Percentiles rank a stretch among this genome's conserved stretches.
These are phyloP conservation scores for Leucozona laternaria DNA, from an alignment of 2,888 invertebrate species.

Conservation along the genomic window DNA sequence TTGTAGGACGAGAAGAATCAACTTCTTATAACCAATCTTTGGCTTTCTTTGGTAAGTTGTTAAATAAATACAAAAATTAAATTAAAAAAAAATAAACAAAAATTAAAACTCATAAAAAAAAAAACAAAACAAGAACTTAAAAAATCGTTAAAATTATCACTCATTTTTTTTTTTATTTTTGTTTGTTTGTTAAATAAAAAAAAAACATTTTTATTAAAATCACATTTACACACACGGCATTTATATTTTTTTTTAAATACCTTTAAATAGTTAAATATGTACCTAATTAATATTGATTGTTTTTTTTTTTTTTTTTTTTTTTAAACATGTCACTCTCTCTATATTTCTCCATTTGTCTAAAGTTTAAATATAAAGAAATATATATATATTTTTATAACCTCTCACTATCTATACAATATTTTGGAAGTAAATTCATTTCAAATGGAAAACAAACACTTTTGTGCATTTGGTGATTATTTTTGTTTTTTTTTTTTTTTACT, in stretches of 20 bases:
- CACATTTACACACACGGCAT: conserved; percentile 79
- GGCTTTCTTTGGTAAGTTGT: conserved; percentile 96
- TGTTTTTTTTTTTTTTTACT: background rate
- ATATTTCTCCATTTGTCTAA: background rate
- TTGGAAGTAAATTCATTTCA: conserved; percentile 9
- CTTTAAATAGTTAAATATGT: background rate
- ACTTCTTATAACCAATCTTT: conserved; percentile 97
- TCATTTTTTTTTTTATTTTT: conserved; percentile 9
- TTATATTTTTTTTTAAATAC: conserved; percentile 9
- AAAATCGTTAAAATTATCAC: background rate
- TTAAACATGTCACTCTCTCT: background rate
- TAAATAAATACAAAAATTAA: conserved; percentile 76
- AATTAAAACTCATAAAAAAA: conserved; percentile 59
- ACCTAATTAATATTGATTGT: no score
- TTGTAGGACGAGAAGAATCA: conserved; percentile 97
- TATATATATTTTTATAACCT: conserved; percentile 18
- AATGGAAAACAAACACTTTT: conserved; percentile 16
- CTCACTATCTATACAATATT: background rate
- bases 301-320: background rate
- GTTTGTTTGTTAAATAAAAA: conserved; percentile 36
- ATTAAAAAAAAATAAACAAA: conserved; percentile 81
- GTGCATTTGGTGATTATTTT: conserved; percentile 46
- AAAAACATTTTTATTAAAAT: conserved; percentile 43
- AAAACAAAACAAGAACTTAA: background rate
- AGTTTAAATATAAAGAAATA: conserved; percentile 19